Conservation (phyloP, 2,888 invertebrate species). For the Mongoloraphidia duomilia region DNA sequence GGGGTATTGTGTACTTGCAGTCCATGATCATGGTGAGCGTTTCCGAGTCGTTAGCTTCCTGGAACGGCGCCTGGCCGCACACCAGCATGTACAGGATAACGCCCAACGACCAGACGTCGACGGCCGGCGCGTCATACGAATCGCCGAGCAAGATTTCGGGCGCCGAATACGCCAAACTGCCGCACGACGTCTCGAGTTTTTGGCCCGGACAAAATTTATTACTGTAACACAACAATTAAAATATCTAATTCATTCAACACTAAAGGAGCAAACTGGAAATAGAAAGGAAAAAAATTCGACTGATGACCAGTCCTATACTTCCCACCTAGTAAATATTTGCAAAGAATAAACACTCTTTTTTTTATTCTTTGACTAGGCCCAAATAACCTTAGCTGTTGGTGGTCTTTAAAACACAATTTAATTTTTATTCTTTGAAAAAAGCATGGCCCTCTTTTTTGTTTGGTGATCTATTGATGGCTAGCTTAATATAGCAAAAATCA, state of each 20-base stretch:
- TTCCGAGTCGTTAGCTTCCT: slow-evolving; percentile 98
- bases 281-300: no score
- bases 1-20: slow-evolving; percentile 89
- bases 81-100: slow-evolving; percentile 98
- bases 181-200: slow-evolving; percentile 95
- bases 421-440: no score
- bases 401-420: no score
- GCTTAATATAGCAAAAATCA: no score
- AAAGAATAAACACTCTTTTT: no score
- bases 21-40: slow-evolving; percentile 99
- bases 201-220: slow-evolving; percentile 94
- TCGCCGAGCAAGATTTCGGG: slow-evolving; percentile 98
- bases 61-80: slow-evolving; percentile 93
- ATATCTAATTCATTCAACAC: slow-evolving; percentile 22
- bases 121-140: slow-evolving; percentile 96
- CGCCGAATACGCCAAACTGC: slow-evolving; percentile 96
- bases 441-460: no score
- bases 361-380: no score
- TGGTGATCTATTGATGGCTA: no score
- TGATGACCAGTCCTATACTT: no score
- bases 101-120: slow-evolving; percentile 98
- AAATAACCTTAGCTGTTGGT: no score
- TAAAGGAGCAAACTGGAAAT: no score
- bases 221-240: slow-evolving; percentile 36
- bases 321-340: no score